phyloP scores from a whole-genome alignment of 2,888 invertebrate genomes.

The Argyra leucocephala region DNA sequence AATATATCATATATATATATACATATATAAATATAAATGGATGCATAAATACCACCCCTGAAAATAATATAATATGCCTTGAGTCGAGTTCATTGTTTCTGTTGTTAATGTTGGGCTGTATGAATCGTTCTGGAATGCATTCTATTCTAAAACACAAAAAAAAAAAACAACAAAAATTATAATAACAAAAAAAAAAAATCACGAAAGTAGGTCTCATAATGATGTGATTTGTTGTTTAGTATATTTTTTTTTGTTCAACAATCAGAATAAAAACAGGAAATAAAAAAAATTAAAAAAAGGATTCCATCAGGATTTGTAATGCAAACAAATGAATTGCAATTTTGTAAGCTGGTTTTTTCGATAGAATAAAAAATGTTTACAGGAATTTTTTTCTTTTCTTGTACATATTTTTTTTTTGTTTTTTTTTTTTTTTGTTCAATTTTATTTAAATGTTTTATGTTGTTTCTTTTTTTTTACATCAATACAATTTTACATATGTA shows the following conservation, averaged over 20 bases:
- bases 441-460: too few relatives aligned
- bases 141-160: too few relatives aligned
- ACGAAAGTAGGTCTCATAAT: not conserved
- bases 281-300: not conserved
- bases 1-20: not conserved
- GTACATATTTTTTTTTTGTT: not conserved
- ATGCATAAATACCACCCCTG: not conserved
- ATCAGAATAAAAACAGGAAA: not conserved
- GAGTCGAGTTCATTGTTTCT: not conserved
- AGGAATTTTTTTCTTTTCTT: not conserved
- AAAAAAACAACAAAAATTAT: too few relatives aligned
- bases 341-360: not conserved
- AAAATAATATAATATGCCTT: not conserved
- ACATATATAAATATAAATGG: not conserved
- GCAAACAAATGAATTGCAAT: not conserved
- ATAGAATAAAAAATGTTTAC: not conserved
- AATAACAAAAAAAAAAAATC: not conserved
- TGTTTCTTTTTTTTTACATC: too few relatives aligned
- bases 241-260: not conserved
- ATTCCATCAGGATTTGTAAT: not conserved
- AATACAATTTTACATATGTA: not conserved
- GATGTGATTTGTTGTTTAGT: conserved; percentile 2
- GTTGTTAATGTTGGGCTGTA: not conserved
- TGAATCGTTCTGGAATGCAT: too few relatives aligned
- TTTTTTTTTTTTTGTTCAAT: too few relatives aligned